Conservation (phyloP, 2,888 invertebrate genomes). For the Caenorhabditis parvicauda region DNA sequence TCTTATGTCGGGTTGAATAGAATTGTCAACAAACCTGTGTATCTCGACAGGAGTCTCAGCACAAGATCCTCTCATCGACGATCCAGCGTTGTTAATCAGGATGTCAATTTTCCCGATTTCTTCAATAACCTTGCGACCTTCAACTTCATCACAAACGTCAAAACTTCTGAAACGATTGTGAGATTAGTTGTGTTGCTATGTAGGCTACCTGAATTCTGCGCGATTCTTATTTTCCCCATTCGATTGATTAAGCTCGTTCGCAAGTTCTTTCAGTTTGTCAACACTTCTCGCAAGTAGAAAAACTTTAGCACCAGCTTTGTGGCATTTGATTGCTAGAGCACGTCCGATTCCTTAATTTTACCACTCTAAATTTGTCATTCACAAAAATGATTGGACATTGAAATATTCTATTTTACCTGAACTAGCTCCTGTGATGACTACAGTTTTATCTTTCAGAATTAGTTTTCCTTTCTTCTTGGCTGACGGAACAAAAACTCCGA, state of each 20-base stretch:
- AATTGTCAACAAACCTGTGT: conserved; percentile 24
- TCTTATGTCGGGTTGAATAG: background rate
- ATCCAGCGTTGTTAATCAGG: conserved; percentile 59
- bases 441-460: conserved; percentile 48
- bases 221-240: too few relatives aligned
- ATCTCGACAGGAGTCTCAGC: conserved; percentile 45
- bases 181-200: too few relatives aligned
- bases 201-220: too few relatives aligned
- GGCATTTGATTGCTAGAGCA: conserved; percentile 47
- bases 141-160: too few relatives aligned
- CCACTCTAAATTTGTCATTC: background rate
- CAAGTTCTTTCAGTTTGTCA: conserved; percentile 51
- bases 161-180: too few relatives aligned
- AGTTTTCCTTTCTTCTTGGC: conserved; percentile 45
- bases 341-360: conserved; percentile 34
- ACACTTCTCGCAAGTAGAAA: conserved; percentile 55
- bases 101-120: conserved; percentile 47
- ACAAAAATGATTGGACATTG: background rate
- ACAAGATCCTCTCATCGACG: conserved; percentile 43
- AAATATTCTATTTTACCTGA: conserved; percentile 23
- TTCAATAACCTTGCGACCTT: too few relatives aligned
- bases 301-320: conserved; percentile 51
- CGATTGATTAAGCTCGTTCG: too few relatives aligned
- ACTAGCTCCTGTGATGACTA: conserved; percentile 56
- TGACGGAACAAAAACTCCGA: conserved; percentile 43